A percentile compares a stretch with the other conserved stretches of the same genome.
These are phyloP conservation scores for Nasonovia ribisnigri DNA, from an alignment of 2,888 invertebrate genomes.

Conservation along the genomic window DNA sequence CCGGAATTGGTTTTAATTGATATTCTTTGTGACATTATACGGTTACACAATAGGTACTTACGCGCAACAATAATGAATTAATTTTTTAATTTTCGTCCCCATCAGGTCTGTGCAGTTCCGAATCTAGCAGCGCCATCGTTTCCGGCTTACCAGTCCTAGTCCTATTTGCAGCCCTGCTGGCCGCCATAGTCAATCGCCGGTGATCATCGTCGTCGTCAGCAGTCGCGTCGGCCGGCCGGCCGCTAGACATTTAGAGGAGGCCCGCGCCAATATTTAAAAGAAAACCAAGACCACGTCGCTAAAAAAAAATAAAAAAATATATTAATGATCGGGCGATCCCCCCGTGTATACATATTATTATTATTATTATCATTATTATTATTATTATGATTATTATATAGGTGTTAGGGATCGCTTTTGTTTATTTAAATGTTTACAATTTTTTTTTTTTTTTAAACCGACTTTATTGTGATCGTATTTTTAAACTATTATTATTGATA, in stretches of 20 bases:
- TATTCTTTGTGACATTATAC: background rate
- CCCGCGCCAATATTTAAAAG: background rate
- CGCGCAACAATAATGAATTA: background rate
- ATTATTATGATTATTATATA: conserved; percentile 42
- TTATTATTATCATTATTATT: conserved; percentile 51
- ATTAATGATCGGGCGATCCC: conserved; percentile 32
- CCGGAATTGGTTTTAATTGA: conserved; percentile 27
- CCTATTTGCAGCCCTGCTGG: conserved; percentile 21
- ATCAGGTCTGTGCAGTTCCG: conserved; percentile 53
- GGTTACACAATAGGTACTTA: background rate
- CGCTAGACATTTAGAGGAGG: conserved; percentile 39
- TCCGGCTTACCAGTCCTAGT: conserved; percentile 23
- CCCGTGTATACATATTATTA: conserved; percentile 18
- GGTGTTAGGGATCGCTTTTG: conserved; percentile 57
- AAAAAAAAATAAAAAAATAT: conserved; percentile 1
- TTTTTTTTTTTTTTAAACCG: conserved; percentile 27
- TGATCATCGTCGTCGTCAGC: conserved; percentile 57
- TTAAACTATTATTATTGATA: conserved; percentile 54
- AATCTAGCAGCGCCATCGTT: conserved; percentile 25
- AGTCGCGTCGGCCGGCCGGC: conserved; percentile 28
- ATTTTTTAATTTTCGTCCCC: background rate
- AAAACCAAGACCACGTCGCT: conserved; percentile 19
- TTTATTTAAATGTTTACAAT: conserved; percentile 4
- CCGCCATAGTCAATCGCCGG: conserved; percentile 26
- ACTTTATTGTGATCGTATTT: conserved; percentile 61